These are phyloP conservation scores for Tachyglossus aculeatus DNA, from an alignment of 2,797 vertebrate species.

Conservation along the genomic window DNA sequence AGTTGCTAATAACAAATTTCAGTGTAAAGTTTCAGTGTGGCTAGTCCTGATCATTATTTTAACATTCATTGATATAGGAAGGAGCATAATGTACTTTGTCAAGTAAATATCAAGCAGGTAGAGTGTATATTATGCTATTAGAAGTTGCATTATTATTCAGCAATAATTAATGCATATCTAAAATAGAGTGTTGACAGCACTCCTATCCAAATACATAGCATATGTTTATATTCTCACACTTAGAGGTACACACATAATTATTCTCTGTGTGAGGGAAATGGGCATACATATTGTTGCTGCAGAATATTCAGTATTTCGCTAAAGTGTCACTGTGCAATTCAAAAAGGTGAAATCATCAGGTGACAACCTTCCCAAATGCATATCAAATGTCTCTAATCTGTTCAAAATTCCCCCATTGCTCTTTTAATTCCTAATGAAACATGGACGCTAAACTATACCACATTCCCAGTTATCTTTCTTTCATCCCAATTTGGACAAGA, in stretches of 20 bases:
- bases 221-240: conserved; percentile 61
- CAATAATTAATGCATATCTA: conserved; percentile 48
- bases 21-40: conserved; percentile 30
- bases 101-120: conserved; percentile 34
- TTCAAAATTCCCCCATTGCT: neutral
- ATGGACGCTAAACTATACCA: neutral
- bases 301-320: neutral
- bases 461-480: neutral
- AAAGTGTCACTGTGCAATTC: conserved; percentile 38
- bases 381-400: neutral
- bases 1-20: conserved; percentile 26
- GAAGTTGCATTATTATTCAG: conserved; percentile 48
- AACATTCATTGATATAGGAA: conserved; percentile 35
- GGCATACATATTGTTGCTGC: neutral
- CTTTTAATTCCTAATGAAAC: neutral
- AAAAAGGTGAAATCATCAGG: neutral
- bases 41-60: conserved; percentile 40
- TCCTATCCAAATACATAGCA: conserved; percentile 48
- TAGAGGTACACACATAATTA: conserved; percentile 57
- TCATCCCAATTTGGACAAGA: neutral
- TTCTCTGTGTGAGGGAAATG: conserved; percentile 41
- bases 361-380: conserved; percentile 9
- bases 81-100: conserved; percentile 12
- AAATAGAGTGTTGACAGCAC: conserved; percentile 59
- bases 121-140: conserved; percentile 1